These are phyloP conservation scores for Aplodontia rufa DNA, from an alignment of 2,113 vertebrate genomes.

Conservation along the genomic window DNA sequence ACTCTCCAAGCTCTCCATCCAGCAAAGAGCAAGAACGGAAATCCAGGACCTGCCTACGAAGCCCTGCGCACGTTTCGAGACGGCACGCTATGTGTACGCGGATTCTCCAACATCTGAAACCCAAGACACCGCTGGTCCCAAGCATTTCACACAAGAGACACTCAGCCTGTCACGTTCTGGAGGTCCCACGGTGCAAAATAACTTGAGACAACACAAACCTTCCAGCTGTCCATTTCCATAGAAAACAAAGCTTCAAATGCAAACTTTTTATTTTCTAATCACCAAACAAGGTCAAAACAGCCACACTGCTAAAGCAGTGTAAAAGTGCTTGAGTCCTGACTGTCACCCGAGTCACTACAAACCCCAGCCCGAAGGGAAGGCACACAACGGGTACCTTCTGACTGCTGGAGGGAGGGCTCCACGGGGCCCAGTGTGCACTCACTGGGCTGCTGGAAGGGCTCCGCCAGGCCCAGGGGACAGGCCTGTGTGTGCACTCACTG, in stretches of 20 bases:
- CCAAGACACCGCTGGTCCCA: too few relatives aligned
- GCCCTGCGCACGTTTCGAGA: too few relatives aligned
- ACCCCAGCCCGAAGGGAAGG: not conserved
- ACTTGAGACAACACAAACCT: fast-evolving
- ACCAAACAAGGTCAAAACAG: not conserved
- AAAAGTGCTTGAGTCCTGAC: slow-evolving; percentile 34
- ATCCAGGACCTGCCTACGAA: too few relatives aligned
- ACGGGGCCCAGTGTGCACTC: fast-evolving
- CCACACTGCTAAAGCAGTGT: not conserved
- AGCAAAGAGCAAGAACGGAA: too few relatives aligned
- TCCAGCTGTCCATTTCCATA: not conserved
- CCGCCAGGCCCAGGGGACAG: fast-evolving
- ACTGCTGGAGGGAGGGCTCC: not conserved
- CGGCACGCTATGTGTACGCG: too few relatives aligned
- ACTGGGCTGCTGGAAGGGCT: fast-evolving
- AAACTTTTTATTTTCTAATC: slow-evolving; percentile 12
- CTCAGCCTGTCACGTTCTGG: too few relatives aligned
- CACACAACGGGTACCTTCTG: fast-evolving
- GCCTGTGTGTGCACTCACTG: fast-evolving
- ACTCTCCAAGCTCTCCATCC: too few relatives aligned
- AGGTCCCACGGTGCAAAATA: too few relatives aligned
- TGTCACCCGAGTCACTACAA: fast-evolving
- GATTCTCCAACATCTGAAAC: too few relatives aligned
- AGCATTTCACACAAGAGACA: too few relatives aligned
- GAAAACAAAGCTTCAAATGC: not conserved